phyloP scores from a whole-genome alignment of 2,113 vertebrate genomes.

The Trematocara marginatum region DNA sequence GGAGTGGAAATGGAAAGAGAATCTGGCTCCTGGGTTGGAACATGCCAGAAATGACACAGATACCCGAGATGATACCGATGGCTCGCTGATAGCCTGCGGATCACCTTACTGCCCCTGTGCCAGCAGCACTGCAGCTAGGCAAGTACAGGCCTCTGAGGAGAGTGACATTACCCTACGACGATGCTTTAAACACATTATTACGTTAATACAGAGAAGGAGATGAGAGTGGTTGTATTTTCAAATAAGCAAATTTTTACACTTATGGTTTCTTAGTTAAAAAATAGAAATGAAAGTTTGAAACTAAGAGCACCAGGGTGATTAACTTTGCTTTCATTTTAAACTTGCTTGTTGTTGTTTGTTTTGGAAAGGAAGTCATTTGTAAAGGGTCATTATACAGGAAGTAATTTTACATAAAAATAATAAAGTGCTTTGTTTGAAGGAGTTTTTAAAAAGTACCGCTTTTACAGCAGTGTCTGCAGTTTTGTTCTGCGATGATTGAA shows the following conservation, averaged over 20 bases:
- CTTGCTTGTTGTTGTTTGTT: not conserved
- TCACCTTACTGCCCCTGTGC: conserved; percentile 56
- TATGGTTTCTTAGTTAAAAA: not conserved
- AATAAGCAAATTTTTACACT: not conserved
- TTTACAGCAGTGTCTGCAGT: not conserved
- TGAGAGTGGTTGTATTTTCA: not conserved
- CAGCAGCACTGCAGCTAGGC: conserved; percentile 16
- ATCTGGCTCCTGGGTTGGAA: conserved; percentile 47
- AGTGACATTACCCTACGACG: conserved; percentile 11
- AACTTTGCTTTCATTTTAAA: not conserved
- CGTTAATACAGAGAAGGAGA: not conserved
- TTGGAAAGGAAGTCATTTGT: not conserved
- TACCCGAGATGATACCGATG: conserved; percentile 58
- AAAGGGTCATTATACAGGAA: not conserved
- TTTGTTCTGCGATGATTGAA: not conserved
- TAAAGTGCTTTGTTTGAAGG: not conserved
- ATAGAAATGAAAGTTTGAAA: not conserved
- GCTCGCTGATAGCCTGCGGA: conserved; percentile 49
- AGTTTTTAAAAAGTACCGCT: not conserved
- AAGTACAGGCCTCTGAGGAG: conserved; percentile 18
- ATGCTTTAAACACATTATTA: conserved; percentile 25
- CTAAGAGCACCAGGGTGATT: not conserved
- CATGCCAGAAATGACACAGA: conserved; percentile 66
- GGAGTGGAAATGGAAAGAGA: conserved; percentile 44
- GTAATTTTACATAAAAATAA: not conserved